phyloP scores from a whole-genome alignment of 2,113 vertebrate species.

The Morone chrysops region DNA sequence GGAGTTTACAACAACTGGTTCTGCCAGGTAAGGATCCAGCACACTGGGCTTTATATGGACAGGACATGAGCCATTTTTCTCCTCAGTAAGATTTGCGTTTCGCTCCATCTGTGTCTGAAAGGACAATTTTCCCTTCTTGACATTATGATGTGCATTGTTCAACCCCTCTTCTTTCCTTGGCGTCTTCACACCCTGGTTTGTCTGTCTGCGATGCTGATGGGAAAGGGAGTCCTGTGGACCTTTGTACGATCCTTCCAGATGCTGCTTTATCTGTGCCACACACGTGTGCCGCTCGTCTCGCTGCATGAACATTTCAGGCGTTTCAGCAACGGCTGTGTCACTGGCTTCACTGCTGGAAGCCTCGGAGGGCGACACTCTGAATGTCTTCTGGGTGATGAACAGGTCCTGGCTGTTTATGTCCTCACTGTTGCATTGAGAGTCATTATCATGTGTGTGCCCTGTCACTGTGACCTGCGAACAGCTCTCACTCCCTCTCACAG shows the following conservation, averaged over 20 bases:
- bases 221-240: background rate
- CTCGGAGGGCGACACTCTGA: constrained; percentile 55
- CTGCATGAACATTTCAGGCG: background rate
- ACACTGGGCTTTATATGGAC: background rate
- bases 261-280: background rate
- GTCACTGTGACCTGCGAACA: background rate
- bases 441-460: background rate
- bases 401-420: constrained; percentile 84
- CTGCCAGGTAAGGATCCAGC: constrained; percentile 10
- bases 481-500: background rate
- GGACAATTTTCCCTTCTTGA: background rate
- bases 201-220: background rate
- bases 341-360: constrained; percentile 60
- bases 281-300: background rate
- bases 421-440: constrained; percentile 67
- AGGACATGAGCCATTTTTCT: background rate
- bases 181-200: background rate
- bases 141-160: background rate
- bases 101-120: background rate
- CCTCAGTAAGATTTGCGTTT: background rate
- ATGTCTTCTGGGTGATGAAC: constrained; percentile 86
- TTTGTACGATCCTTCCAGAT: background rate
- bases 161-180: background rate
- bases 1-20: background rate
- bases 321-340: background rate